phyloP scores from a whole-genome alignment of 2,113 vertebrate species.

The Oryzias woworae region DNA sequence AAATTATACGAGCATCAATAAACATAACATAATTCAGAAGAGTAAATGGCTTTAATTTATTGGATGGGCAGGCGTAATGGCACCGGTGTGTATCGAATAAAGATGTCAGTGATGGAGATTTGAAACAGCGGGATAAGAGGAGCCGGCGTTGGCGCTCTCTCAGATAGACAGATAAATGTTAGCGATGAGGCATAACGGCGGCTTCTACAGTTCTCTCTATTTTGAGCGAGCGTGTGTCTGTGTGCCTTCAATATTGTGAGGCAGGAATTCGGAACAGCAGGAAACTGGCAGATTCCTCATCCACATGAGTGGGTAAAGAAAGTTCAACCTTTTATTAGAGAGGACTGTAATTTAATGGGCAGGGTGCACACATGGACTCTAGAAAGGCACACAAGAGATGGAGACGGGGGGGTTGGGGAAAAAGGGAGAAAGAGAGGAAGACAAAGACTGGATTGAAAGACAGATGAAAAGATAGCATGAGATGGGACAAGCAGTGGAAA shows the following conservation, averaged over 20 bases:
- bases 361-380: slow-evolving; percentile 73
- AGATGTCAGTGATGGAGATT: slow-evolving; percentile 75
- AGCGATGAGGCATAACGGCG: slow-evolving; percentile 34
- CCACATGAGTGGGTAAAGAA: slow-evolving; percentile 82
- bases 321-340: slow-evolving; percentile 87
- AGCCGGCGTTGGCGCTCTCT: slow-evolving; percentile 40
- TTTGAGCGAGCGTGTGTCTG: slow-evolving; percentile 46
- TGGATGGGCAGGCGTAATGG: slow-evolving; percentile 80
- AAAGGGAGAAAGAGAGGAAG: slow-evolving; percentile 4
- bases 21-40: slow-evolving; percentile 90
- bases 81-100: slow-evolving; percentile 75
- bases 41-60: slow-evolving; percentile 89
- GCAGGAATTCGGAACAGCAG: slow-evolving; percentile 79
- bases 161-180: slow-evolving; percentile 54
- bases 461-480: slow-evolving; percentile 42
- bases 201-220: slow-evolving; percentile 21
- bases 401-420: slow-evolving; percentile 44
- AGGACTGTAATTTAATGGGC: slow-evolving; percentile 87
- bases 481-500: slow-evolving; percentile 25
- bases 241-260: slow-evolving; percentile 58
- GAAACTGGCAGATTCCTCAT: slow-evolving; percentile 80
- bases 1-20: slow-evolving; percentile 90
- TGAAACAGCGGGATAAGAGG: slow-evolving; percentile 51
- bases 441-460: slow-evolving; percentile 48
- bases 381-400: slow-evolving; percentile 53